Evolutionary conservation across 1,140 invertebrate species (phyloP), one percentile per base, ranked within the genome.

Genomic region (Temnothorax longispinosus): DNA sequence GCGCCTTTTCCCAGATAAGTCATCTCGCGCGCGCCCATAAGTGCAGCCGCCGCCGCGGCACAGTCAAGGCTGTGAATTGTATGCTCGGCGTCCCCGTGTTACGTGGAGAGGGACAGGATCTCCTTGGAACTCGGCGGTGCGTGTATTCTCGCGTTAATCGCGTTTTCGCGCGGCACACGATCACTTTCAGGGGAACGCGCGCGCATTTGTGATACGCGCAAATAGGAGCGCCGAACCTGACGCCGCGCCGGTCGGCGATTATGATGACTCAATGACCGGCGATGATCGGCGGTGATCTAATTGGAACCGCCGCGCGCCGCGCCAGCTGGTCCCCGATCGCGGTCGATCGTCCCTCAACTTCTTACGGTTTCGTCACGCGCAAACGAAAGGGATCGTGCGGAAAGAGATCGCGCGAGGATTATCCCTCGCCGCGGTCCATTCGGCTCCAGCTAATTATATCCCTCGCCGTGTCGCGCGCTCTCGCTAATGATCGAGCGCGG

Each of bases 41-140:
- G 32, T 67, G 75, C 67, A 81, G 50, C 35, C n/a, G 27, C 35
- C n/a, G 27, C 27, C 27, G 27, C 27, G 50, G 81, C 88, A 89
- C 76, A 81, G 69, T 71, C 88, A 90, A 90, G 89, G 89, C 78
- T 90, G 27, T 27, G 81, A 75, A 76, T 71, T 56, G 78, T 27
- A 27, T 82, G 75, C 75, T 62, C 62, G 44, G 32, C 60, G 86
- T 86, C 82, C 47, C 75, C 60, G 71, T 77, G 67, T 89, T 86
- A 76, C 82, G 80, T 56, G 27, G 50, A 32, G 74, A 32, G 74
- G 56, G 69, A 90, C 88, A 90, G 80, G 89, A 88, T 90, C 89
- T 90, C 89, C 89, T 90, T 90, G 89, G 89, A 88, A 27, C 27
- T 27, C 75, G 21, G 38, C 44, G 54, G 74, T 76, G 80, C 60